Base-by-base conservation (phyloP, 1,140 invertebrate genomes). In the Rhyzopertha dominica region DNA sequence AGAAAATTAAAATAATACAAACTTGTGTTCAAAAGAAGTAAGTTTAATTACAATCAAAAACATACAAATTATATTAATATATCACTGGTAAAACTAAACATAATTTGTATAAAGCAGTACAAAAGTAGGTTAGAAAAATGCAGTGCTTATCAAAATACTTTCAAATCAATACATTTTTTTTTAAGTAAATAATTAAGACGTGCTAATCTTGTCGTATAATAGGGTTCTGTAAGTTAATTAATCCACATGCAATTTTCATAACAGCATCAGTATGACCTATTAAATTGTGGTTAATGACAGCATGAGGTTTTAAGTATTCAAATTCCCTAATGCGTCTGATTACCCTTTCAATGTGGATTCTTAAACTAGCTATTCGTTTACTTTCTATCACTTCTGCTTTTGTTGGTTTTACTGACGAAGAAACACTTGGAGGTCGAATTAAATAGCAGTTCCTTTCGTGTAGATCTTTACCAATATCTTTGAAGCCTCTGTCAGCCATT, bases 401-500 rank as follows among this genome's bases (percentile, higher is more conserved):
- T 16, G 46, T 41, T 18, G 35, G 31, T 26, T 51, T 58, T 14
- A 12, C 19, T 37, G 25, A 34, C 12, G 32, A 4, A 32, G 1
- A 22, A 32, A 64, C 61, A 48, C 47, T 60, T 25, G 63, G 59
- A 16, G 62, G 62, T 52, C 61, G 43, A 20, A 65, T 44, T 20
- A 67, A 38, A 17, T 23, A 37, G 41, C 52, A 62, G n/a, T 54
- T 47, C 29, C 54, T 58, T 31, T 35, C n/a, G 5, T 26, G 13
- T 18, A 66, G 35, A 25, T 62, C 37, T 32, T 36, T 5, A 19
- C 45, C 51, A 30, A 69, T 60, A 20, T 62, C 51, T 60, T 71
- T 69, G 41, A 67, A 69, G 10, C 65, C 59, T 54, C 56, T 40
- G 36, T 68, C 66, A 16, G 66, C 65, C 49, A 68, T 54, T n/a